Evolutionary conservation across 2,797 vertebrate genomes (phyloP).

Genomic region (Petrocephalus sullivani): DNA sequence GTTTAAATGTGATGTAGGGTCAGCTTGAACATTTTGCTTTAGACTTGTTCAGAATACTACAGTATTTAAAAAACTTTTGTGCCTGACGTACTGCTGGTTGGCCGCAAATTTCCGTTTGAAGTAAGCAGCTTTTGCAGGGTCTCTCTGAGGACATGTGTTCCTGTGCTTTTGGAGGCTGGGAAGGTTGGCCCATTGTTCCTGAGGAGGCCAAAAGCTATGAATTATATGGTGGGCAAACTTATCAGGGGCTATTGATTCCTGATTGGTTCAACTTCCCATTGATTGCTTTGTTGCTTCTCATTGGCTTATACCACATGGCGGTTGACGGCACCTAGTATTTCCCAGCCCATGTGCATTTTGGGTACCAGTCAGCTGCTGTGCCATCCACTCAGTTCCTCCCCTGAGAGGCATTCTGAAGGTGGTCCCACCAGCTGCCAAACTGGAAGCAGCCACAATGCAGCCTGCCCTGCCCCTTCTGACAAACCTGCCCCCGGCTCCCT

Average conservation of each 20-base stretch:
- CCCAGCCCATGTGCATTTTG: neutral
- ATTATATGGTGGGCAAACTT: neutral
- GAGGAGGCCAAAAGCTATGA: neutral
- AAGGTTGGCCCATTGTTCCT: neutral
- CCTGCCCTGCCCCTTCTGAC: neutral
- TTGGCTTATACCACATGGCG: neutral
- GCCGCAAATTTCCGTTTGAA: neutral
- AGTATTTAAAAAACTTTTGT: neutral
- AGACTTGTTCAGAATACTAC: neutral
- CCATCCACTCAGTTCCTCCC: neutral
- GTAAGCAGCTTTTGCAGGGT: neutral
- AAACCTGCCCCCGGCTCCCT: neutral
- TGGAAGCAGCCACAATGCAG: neutral
- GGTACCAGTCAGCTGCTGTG: neutral
- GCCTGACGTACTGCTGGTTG: neutral
- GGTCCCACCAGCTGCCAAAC: neutral
- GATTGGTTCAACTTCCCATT: neutral
- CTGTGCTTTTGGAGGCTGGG: neutral
- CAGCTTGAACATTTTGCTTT: neutral
- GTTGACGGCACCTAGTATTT: neutral
- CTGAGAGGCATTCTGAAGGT: neutral
- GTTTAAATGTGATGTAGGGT: neutral
- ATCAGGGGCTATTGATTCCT: neutral
- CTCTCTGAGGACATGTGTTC: neutral
- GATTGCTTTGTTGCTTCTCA: neutral